These are phyloP conservation scores for Eucidaris tribuloides DNA, from an alignment of 35 echinoderm and acorn worm species.

Conservation along the genomic window DNA sequence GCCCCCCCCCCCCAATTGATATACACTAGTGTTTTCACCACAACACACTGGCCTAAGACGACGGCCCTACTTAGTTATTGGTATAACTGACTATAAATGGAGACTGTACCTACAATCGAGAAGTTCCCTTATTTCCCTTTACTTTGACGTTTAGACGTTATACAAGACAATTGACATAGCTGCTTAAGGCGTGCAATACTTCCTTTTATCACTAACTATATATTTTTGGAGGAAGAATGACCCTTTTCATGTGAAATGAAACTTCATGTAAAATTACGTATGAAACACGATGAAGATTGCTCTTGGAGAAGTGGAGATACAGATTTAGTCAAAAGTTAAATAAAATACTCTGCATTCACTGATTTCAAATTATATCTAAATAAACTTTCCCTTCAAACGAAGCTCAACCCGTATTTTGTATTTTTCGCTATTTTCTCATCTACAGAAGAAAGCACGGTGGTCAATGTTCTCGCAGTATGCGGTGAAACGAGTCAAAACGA, in stretches of 20 bases:
- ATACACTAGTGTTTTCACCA: too few species aligned
- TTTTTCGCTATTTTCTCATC: not conserved
- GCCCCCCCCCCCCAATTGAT: too few species aligned
- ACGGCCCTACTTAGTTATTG: too few species aligned
- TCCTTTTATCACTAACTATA: too few species aligned
- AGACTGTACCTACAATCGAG: too few species aligned
- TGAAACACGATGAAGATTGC: not conserved
- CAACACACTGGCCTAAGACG: too few species aligned
- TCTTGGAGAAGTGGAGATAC: not conserved
- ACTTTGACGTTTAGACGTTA: too few species aligned
- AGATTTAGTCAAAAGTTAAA: not conserved
- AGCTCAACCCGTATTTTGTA: not conserved
- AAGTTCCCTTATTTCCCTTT: too few species aligned
- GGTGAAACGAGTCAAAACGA: not conserved
- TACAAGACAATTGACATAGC: too few species aligned
- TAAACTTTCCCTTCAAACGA: not conserved
- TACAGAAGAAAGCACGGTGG: constrained; percentile 15
- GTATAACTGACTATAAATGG: too few species aligned
- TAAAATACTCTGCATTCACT: not conserved
- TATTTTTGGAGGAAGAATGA: too few species aligned
- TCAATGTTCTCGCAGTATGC: constrained; percentile 16
- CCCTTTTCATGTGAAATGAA: not conserved
- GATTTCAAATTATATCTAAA: not conserved
- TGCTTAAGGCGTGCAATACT: too few species aligned
- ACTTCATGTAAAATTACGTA: not conserved